These are phyloP conservation scores for Rhinogobio ventralis DNA, from an alignment of 2,797 vertebrate species.

Conservation along the genomic window DNA sequence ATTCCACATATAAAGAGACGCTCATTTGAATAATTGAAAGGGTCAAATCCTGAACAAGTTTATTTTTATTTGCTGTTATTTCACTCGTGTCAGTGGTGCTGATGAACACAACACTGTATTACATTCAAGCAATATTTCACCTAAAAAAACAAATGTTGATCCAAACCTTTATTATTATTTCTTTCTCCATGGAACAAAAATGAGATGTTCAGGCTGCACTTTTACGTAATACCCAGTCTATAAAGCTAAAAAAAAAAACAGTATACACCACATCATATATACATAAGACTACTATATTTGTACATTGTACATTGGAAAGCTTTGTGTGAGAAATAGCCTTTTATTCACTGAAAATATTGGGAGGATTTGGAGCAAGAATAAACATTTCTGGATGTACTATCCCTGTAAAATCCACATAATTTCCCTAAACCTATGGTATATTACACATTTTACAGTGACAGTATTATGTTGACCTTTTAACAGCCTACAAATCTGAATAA, in stretches of 20 bases:
- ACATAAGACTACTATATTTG: no score
- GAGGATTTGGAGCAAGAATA: no score
- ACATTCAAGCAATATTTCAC: constrained; percentile 29
- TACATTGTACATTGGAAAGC: no score
- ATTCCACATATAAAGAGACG: constrained; percentile 62
- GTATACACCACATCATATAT: no score
- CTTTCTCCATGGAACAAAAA: not conserved
- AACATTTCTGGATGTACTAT: no score
- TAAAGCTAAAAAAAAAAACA: not conserved
- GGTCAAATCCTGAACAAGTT: constrained; percentile 45
- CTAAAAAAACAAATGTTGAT: not conserved
- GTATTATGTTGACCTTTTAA: not conserved
- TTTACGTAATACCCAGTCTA: not conserved
- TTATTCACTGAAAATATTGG: no score
- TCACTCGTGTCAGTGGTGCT: constrained; percentile 43
- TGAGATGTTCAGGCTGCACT: not conserved
- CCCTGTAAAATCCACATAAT: no score
- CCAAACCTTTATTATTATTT: not conserved
- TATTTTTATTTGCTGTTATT: constrained; percentile 56
- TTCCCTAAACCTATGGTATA: no score
- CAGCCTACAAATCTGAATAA: not conserved
- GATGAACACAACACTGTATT: constrained; percentile 26
- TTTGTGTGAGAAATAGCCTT: no score
- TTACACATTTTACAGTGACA: no score
- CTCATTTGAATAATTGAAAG: constrained; percentile 59